A percentile compares a stretch with the other conserved stretches of the same genome.
Conservation (phyloP, 2,113 vertebrate species). For the Tamias sibiricus region DNA sequence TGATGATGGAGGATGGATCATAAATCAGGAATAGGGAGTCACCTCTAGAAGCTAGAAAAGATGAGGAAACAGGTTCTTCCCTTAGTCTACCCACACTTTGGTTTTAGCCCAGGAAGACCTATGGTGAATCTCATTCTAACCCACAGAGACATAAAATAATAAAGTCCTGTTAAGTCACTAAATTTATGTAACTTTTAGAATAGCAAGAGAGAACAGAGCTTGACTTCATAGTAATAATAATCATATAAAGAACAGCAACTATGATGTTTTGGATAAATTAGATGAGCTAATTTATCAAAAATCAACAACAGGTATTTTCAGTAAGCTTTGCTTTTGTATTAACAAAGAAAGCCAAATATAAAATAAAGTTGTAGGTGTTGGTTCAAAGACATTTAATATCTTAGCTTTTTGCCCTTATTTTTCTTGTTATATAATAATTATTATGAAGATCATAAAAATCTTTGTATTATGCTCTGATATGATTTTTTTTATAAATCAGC, state of each 20-base stretch:
- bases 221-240: not conserved
- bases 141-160: not conserved
- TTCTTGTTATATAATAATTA: not conserved
- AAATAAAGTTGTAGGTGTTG: slow-evolving; percentile 16
- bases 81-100: not conserved
- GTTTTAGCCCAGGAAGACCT: not conserved
- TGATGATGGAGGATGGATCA: not conserved
- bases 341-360: slow-evolving; percentile 25
- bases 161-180: not conserved
- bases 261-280: slow-evolving; percentile 28
- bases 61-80: not conserved
- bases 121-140: not conserved
- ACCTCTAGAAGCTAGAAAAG: not conserved
- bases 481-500: not conserved
- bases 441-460: not conserved
- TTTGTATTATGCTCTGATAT: not conserved
- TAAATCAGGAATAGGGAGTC: not conserved
- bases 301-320: not conserved
- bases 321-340: not conserved
- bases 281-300: too few species aligned
- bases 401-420: not conserved
- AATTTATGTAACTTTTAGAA: not conserved
- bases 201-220: not conserved
- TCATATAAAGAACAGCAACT: not conserved
- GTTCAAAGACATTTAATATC: slow-evolving; percentile 19